phyloP scores from a whole-genome alignment of 2,888 invertebrate species.

The Ophion ventricosus region DNA sequence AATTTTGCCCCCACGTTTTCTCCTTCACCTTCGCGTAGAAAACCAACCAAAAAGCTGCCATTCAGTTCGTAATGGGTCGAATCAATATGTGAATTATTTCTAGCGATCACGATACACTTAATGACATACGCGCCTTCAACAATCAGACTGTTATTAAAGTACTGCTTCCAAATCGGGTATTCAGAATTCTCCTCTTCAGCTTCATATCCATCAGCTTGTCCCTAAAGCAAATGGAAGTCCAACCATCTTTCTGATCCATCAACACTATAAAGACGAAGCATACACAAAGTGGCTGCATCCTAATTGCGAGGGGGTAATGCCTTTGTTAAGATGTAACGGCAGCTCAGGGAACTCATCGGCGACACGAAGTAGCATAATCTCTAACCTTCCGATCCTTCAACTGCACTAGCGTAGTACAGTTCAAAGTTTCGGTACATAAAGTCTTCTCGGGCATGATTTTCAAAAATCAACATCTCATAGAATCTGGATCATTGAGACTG shows the following conservation, averaged over 20 bases:
- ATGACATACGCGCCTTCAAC: not conserved
- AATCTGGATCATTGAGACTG: too few species aligned
- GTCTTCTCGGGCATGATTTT: too few species aligned
- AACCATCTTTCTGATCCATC: not conserved
- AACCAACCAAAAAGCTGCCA: not conserved
- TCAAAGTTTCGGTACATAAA: too few species aligned
- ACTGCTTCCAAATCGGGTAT: too few species aligned
- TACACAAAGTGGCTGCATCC: slow-evolving; percentile 19
- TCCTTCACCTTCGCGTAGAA: not conserved
- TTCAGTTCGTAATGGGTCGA: not conserved
- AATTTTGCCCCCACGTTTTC: slow-evolving; percentile 8
- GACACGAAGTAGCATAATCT: too few species aligned
- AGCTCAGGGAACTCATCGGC: not conserved
- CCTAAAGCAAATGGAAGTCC: too few species aligned
- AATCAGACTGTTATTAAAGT: not conserved
- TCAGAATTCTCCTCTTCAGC: too few species aligned
- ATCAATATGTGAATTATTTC: not conserved
- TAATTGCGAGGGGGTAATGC: not conserved
- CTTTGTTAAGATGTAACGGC: not conserved
- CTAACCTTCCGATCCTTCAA: too few species aligned
- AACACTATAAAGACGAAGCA: slow-evolving; percentile 30
- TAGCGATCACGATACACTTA: not conserved
- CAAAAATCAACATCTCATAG: too few species aligned
- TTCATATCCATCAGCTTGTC: too few species aligned
- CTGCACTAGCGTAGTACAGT: too few species aligned